These are phyloP conservation scores for Scartelaos histophorus DNA, from an alignment of 2,113 vertebrate species.

Conservation along the genomic window DNA sequence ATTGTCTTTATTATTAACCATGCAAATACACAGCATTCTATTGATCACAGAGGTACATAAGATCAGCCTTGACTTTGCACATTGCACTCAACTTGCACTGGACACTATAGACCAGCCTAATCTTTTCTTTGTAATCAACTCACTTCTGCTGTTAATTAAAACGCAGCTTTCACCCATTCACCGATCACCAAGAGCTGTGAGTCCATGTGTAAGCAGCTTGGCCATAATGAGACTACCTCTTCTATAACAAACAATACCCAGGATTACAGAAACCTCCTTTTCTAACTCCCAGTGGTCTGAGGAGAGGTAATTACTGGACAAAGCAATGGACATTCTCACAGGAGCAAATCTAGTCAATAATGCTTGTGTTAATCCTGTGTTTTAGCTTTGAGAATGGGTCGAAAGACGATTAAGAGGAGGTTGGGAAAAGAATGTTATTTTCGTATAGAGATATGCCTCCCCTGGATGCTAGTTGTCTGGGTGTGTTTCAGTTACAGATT, in stretches of 20 bases:
- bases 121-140: slow-evolving; percentile 15
- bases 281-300: slow-evolving; percentile 40
- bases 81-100: slow-evolving; percentile 6
- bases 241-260: slow-evolving; percentile 32
- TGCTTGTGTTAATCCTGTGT: slow-evolving; percentile 58
- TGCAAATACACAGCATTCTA: too few species aligned
- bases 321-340: slow-evolving; percentile 40
- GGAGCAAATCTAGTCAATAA: slow-evolving; percentile 55
- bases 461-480: slow-evolving; percentile 17
- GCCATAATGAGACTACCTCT: slow-evolving; percentile 27
- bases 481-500: slow-evolving; percentile 11
- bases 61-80: too few species aligned
- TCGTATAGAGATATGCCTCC: slow-evolving; percentile 19
- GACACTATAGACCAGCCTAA: slow-evolving; percentile 20
- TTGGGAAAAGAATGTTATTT: slow-evolving; percentile 33
- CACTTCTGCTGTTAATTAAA: slow-evolving; percentile 39
- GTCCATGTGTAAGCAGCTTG: slow-evolving; percentile 40
- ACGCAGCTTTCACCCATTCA: slow-evolving; percentile 26
- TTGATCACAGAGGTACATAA: too few species aligned
- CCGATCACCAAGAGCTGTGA: slow-evolving; percentile 15
- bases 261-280: slow-evolving; percentile 53
- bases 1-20: too few species aligned
- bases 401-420: slow-evolving; percentile 55
- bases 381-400: slow-evolving; percentile 44
- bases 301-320: slow-evolving; percentile 60